A percentile compares a stretch with the other conserved stretches of the same genome.
Conservation (phyloP, 1,140 invertebrate species). For the Macrobrachium nipponense region DNA sequence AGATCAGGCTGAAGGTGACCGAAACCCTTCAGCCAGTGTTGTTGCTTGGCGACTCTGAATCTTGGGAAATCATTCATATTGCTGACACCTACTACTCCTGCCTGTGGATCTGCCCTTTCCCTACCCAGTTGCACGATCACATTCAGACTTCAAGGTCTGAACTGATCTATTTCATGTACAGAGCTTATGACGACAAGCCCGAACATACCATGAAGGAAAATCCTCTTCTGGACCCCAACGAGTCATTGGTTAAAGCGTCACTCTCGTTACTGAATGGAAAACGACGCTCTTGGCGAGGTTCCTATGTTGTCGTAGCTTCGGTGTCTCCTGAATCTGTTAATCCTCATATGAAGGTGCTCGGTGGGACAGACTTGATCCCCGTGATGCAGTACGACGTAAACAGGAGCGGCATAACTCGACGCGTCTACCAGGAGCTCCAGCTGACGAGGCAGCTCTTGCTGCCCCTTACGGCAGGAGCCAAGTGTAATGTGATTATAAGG, state of each 20-base stretch:
- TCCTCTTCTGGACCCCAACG: neutral
- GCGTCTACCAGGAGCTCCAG: constrained; percentile 32
- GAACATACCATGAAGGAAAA: constrained; percentile 27
- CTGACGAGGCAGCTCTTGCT: constrained; percentile 30
- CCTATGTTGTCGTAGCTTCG: constrained; percentile 25
- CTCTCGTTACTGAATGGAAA: constrained; percentile 21
- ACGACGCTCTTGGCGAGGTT: constrained; percentile 23
- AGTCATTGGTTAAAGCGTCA: constrained; percentile 29
- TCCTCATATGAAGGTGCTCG: constrained; percentile 28
- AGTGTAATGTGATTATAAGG: constrained; percentile 25
- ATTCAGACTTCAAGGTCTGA: constrained; percentile 29
- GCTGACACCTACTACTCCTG: constrained; percentile 22
- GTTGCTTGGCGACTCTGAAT: constrained; percentile 30
- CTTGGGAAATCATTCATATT: constrained; percentile 2
- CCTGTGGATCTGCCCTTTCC: constrained; percentile 43
- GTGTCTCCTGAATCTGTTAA: constrained; percentile 9
- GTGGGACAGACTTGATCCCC: constrained; percentile 19
- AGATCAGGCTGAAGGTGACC: neutral
- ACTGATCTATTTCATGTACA: constrained; percentile 32
- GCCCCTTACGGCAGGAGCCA: constrained; percentile 20
- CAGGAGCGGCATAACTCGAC: neutral
- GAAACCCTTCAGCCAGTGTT: neutral
- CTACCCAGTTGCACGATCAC: constrained; percentile 25
- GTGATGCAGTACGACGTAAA: constrained; percentile 35
- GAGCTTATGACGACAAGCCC: constrained; percentile 26